These are phyloP conservation scores for Montipora capricornis DNA, from an alignment of 64 coral and sea anemone species.

Conservation along the genomic window DNA sequence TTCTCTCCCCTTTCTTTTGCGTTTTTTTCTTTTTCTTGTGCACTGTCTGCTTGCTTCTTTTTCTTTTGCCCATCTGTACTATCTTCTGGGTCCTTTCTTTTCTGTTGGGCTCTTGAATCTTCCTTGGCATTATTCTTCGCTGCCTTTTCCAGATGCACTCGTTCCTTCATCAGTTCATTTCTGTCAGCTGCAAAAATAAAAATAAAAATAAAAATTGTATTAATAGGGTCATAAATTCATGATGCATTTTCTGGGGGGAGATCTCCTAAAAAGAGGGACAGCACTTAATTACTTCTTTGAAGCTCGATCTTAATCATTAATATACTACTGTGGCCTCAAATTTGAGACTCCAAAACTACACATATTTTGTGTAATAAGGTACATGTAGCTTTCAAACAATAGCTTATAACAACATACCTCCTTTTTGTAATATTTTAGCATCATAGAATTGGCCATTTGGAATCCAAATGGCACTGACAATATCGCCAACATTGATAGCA, in stretches of 20 bases:
- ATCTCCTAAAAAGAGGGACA: not conserved
- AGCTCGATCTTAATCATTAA: not conserved
- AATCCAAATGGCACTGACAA: conserved; percentile 50
- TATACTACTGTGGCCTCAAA: not conserved
- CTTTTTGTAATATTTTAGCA: conserved; percentile 40
- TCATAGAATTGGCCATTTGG: not conserved
- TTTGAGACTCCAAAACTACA: not conserved
- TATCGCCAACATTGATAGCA: conserved; percentile 42
- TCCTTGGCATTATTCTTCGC: conserved; percentile 34
- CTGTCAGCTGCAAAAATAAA: conserved; percentile 56
- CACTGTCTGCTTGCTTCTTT: conserved; percentile 52
- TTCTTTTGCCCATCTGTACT: conserved; percentile 49
- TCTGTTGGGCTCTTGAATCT: conserved; percentile 48
- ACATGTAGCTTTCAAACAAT: not conserved
- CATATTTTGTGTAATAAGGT: not conserved
- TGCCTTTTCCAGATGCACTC: conserved; percentile 51
- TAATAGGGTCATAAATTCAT: not conserved
- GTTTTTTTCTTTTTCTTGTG: conserved; percentile 55
- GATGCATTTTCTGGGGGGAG: not conserved
- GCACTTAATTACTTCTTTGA: not conserved
- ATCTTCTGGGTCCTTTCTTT: conserved; percentile 50
- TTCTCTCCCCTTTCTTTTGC: conserved; percentile 54
- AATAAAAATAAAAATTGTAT: not conserved
- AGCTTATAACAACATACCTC: conserved; percentile 1
- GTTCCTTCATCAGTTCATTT: conserved; percentile 58